Evolutionary conservation across 2,797 vertebrate genomes (phyloP), one percentile per base, ranked within the genome.

Genomic region (Gallinago stenura): DNA sequence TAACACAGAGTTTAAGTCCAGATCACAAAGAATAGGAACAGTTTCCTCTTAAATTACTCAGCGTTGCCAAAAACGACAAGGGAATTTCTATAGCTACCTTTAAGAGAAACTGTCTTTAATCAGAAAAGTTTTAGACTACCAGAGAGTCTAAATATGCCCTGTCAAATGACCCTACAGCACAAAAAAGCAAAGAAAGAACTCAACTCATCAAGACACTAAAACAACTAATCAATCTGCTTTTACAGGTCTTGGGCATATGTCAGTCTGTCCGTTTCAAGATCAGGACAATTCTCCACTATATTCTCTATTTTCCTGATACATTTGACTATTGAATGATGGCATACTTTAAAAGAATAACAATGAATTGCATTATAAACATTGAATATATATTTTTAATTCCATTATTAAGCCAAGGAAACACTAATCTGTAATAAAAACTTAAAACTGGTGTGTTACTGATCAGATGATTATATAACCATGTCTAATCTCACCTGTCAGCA

Each of bases 11-110:
- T 78, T 93, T 75, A 90, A 91, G 51, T 35, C 53, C 60, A 76
- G 85, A 57, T 84, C 41, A 56, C 24, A 41, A 58, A 28, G 35
- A 91, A 48, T 20, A 87, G 70, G 61, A 96, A 95, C 60, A 35
- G 83, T 91, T 95, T 96, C 57, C 60, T 89, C 80, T 87, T 87
- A 68, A 95, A 80, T 94, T 96, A 61, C 79, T 94, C 48, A 76
- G 16, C 31, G 35, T 5, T 93, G 82, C 48, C 41, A 85, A 50
- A 72, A 77, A 1, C 33, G 89, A 86, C 70, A 89, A 85, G 37
- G 64, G 72, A 79, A 64, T 65, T 81, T 83, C 50, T 90, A 64
- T 68, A 91, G n/a, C 46, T 80, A 58, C 70, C 5, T 92, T 94
- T 72, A 69, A 93, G 30, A 82, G 39, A 54, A 70, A 76, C 57